Evolutionary conservation across 2,888 invertebrate genomes (phyloP), one percentile per base, ranked within the genome.

Genomic region (Drosophila nr. medialis): DNA sequence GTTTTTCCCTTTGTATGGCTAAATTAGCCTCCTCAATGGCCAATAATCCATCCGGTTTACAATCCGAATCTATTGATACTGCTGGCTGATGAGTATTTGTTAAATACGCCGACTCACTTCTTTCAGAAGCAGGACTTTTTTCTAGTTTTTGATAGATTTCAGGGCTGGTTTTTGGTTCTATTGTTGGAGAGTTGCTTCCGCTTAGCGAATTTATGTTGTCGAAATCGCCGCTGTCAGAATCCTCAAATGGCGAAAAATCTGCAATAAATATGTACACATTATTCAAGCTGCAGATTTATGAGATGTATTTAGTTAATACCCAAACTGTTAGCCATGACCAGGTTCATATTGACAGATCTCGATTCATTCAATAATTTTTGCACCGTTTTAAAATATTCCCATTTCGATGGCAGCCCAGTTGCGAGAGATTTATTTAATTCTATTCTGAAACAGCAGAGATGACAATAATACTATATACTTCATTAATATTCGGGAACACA

Each of bases 371-470:
- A 54, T 1, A 84, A 67, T 1, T 73, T 24, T 6, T 80, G 50
- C n/a, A 87, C 10, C 40, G 36, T 60, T 7, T 58, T 45, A 2
- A 86, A 88, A 59, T 85, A 42, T 18, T 50, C 30, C 84, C 83
- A 84, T 4, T 5, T 27, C 0, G 86, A 77, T 2, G 77, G 65
- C 0, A 53, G 5, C 2, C 73, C 79, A 7, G 49, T 55, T 6
- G 24, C 6, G 0, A 40, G 32, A 13, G 6, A 11, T 49, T 54
- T 71, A 1, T 30, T 45, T n/a, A 74, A 27, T 65, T 83, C 88
- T 6, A 48, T 36, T 48, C 82, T 86, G 54, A 21, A 24, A 13
- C 4, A 5, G 7, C 18, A 45, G 4, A 15, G 3, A 21, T 2
- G 1, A 29, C 1, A n/a, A 7, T 18, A 36, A 0, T 27, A 36